Base-by-base conservation (phyloP, 2,888 invertebrate genomes). In the Boloria selene region DNA sequence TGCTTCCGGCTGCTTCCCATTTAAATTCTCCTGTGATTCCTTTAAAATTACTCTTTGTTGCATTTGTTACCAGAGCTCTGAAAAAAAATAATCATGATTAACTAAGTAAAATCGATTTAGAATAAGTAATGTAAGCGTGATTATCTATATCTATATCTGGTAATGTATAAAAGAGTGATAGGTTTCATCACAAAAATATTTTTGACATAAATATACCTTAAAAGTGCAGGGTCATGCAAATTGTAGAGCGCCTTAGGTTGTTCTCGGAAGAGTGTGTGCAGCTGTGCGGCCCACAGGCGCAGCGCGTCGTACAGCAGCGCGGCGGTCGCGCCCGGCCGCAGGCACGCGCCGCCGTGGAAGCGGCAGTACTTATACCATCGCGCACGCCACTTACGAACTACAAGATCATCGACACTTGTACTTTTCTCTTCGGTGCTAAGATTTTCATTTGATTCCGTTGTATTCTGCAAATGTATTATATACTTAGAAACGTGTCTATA, bases 271-370 rank as follows among this genome's bases (percentile, higher is more conserved):
- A 82, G 73, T 6, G 79, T 79, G 31, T 70, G 72, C 44, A 88
- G 79, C 7, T 85, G 77, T 2, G 61, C 75, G 16, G 83, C 83
- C 89, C 89, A 89, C 72, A 87, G 77, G 1, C 76, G 80, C 70
- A 90, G 77, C 67, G 73, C 64, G 77, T 90, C 90, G 77, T 88
- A 88, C n/a, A 90, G 81, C 70, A 85, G 76, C 47, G 86, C 87
- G 17, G 87, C 85, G 69, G 73, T 73, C 55, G 85, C 75, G n/a
- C 73, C 72, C 31, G 81, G 72, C 45, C 60, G 64, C 42, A 58
- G 44, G 68, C 79, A 76, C 16, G 61, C 65, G 22, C 61, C 61
- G 42, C 49, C 64, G 52, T 56, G 45, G 52, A 67, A 59, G 10
- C 63, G 45, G 31, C 72, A 69, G 59, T 73, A 73, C 65, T 56